Evolutionary conservation across 2,113 vertebrate species (phyloP), one percentile per base, ranked within the genome.

Genomic region (Phalacrocorax pelagicus): DNA sequence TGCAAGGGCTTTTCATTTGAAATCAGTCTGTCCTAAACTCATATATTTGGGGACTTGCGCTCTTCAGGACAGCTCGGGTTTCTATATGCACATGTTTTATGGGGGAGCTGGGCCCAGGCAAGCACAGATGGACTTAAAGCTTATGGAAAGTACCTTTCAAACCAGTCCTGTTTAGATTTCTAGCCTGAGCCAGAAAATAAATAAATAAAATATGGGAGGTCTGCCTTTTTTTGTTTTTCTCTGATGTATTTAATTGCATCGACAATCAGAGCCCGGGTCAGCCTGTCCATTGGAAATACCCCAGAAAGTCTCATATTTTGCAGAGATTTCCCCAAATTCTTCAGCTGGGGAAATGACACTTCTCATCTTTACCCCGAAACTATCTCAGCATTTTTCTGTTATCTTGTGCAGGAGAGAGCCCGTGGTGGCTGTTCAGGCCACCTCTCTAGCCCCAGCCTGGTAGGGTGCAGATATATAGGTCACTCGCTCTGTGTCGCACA

Each of bases 61-160:
- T 38, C 17, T 34, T n/a, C 58, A 20, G 75, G 71, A 36, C 79
- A 90, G 92, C 75, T 95, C 8, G 1, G 18, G 40, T 91, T 94
- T 95, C 89, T 6, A 1, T 7, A 12, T 2, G 11, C 57, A 11
- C 15, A 22, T 44, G 47, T 63, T 65, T 49, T 36, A 29, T 7
- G 47, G 80, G 36, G 66, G 61, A 94, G 73, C 85, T 77, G 65
- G 51, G 88, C 74, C 51, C 67, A 58, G 80, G 74, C 82, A 80
- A 85, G 95, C 71, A 71, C 94, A 89, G 94, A 90, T 88, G 91
- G 83, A 63, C 58, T 81, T 12, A 2, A 92, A 47, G 29, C 38
- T 87, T 13, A 11, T 72, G 96, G 96, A 95, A 97, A 97, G 84
- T 73, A 94, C 96, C 95, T 94, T 74, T 61, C 94, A 87, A 89